A percentile compares a stretch with the other conserved stretches of the same genome.
Conservation (phyloP, 1,140 invertebrate species). For the Aphaenogaster ashmeadi region DNA sequence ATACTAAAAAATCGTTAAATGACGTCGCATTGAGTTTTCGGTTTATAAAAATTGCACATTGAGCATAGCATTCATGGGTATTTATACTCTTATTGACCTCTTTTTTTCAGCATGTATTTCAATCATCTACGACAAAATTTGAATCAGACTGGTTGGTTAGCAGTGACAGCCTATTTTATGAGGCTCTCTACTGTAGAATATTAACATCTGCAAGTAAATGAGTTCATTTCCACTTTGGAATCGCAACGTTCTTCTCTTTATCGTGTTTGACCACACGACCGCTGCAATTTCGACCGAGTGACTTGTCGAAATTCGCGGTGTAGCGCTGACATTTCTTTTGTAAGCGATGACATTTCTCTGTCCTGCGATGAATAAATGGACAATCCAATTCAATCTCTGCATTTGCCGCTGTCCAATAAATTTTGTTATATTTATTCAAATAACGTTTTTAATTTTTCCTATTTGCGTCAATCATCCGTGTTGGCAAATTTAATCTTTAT, state of each 20-base stretch:
- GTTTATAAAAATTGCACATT: background rate
- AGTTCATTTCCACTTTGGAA: slow-evolving; percentile 2
- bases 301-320: slow-evolving; percentile 12
- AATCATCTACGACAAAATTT: background rate
- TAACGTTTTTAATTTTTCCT: background rate
- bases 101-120: background rate
- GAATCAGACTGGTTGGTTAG: background rate
- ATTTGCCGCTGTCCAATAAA: background rate
- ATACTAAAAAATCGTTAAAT: background rate
- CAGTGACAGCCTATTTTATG: background rate
- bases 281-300: background rate
- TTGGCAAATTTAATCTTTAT: background rate
- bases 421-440: background rate
- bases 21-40: background rate
- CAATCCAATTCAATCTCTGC: background rate
- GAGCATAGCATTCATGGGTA: too few relatives aligned
- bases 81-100: background rate
- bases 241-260: slow-evolving; percentile 20
- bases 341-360: background rate
- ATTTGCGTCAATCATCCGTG: background rate
- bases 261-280: background rate
- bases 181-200: slow-evolving; percentile 10
- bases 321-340: slow-evolving; percentile 5
- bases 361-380: background rate
- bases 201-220: slow-evolving; percentile 19